Conservation (phyloP, 2,797 vertebrate species). For the Limosa lapponica region DNA sequence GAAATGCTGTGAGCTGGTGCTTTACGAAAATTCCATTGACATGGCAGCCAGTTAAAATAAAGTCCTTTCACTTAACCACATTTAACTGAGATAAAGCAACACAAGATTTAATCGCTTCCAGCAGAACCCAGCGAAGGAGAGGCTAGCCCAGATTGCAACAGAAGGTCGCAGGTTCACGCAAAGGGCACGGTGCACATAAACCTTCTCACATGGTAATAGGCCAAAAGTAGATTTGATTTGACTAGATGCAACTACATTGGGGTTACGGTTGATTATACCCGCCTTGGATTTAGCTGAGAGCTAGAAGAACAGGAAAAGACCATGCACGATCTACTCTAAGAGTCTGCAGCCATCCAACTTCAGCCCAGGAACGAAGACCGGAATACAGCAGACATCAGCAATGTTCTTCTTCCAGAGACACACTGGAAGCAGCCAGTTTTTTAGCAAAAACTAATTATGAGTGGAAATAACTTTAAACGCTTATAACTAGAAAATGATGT, state of each 20-base stretch:
- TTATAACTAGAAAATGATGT: not conserved
- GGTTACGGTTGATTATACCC: not conserved
- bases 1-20: not conserved
- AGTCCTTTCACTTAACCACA: slow-evolving; percentile 49
- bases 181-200: not conserved
- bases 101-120: slow-evolving; percentile 44
- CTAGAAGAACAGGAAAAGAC: not conserved
- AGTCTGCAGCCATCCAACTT: not conserved
- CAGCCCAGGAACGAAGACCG: not conserved
- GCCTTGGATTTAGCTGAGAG: not conserved
- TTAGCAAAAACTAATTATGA: not conserved
- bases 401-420: not conserved
- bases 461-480: not conserved
- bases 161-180: slow-evolving; percentile 26
- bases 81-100: slow-evolving; percentile 47
- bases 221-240: slow-evolving; percentile 15
- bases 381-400: not conserved
- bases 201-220: not conserved
- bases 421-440: not conserved
- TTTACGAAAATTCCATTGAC: not conserved
- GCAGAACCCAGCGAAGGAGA: not conserved
- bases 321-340: not conserved
- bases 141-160: not conserved
- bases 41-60: slow-evolving; percentile 40
- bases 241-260: not conserved